phyloP scores from a whole-genome alignment of 1,140 invertebrate species.

The Oncopeltus fasciatus region DNA sequence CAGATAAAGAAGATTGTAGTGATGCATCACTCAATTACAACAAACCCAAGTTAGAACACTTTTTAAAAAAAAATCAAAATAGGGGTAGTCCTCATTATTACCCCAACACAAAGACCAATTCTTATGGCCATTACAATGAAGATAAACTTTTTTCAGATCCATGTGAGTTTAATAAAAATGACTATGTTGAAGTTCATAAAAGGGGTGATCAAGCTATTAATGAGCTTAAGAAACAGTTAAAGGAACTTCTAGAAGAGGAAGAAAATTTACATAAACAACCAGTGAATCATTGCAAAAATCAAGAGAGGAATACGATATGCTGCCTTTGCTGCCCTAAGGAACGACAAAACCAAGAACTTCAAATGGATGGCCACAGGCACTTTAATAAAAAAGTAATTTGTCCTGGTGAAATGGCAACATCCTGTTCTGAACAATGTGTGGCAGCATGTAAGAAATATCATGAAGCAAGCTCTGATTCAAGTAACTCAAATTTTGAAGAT shows the following conservation, averaged over 20 bases:
- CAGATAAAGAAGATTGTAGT: no score
- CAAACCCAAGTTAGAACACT: no score
- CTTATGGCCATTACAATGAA: no score
- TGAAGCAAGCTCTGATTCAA: background rate
- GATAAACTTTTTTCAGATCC: background rate
- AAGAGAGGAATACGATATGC: background rate
- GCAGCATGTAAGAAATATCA: background rate
- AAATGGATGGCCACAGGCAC: background rate
- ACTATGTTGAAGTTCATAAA: background rate
- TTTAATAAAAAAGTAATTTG: background rate
- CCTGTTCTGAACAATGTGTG: background rate
- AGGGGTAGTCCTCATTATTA: no score
- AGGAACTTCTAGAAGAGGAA: background rate
- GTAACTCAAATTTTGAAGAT: background rate
- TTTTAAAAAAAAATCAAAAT: no score
- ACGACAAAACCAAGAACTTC: background rate
- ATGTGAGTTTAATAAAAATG: background rate
- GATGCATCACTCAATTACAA: no score
- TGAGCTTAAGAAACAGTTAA: background rate
- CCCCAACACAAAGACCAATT: no score
- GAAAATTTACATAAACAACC: no score
- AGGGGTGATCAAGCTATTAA: background rate
- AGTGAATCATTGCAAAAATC: background rate
- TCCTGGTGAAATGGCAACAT: background rate
- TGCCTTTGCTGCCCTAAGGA: background rate